These are phyloP conservation scores for Lamellibrachia luymesi DNA, from an alignment of 1,140 invertebrate genomes.

Conservation along the genomic window DNA sequence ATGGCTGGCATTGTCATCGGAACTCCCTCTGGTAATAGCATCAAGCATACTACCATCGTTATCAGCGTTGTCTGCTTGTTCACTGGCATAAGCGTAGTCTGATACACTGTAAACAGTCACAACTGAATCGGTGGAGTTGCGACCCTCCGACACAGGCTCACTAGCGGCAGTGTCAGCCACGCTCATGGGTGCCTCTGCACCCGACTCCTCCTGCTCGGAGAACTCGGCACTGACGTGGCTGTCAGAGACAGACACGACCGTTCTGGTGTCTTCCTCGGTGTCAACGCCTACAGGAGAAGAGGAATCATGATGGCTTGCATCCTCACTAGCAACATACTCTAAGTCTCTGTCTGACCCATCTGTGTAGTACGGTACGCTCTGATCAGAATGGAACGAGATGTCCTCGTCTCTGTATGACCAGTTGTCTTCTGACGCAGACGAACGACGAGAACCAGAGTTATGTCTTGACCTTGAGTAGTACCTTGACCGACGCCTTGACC, in stretches of 20 bases:
- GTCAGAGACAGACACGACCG: not conserved
- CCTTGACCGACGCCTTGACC: not conserved
- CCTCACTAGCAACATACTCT: not conserved
- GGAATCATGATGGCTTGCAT: not conserved
- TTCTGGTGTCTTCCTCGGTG: not conserved
- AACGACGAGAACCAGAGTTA: not conserved
- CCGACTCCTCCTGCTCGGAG: not conserved
- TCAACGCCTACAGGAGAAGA: not conserved
- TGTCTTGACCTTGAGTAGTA: not conserved
- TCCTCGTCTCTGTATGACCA: not conserved
- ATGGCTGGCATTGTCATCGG: not conserved
- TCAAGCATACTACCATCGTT: not conserved
- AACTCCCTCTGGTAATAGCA: not conserved
- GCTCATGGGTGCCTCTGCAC: not conserved
- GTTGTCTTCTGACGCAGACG: not conserved
- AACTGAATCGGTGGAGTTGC: not conserved
- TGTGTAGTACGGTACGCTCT: not conserved
- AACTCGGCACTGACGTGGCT: not conserved
- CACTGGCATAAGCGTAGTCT: not conserved
- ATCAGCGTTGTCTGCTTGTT: not conserved
- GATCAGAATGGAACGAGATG: not conserved
- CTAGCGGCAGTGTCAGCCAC: not conserved
- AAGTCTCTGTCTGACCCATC: not conserved
- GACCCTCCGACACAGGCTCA: not conserved
- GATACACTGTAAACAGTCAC: too few relatives aligned